A percentile compares a stretch with the other conserved stretches of the same genome.
Evolutionary conservation across 2,797 vertebrate species (phyloP).

Genomic region (Manis javanica): DNA sequence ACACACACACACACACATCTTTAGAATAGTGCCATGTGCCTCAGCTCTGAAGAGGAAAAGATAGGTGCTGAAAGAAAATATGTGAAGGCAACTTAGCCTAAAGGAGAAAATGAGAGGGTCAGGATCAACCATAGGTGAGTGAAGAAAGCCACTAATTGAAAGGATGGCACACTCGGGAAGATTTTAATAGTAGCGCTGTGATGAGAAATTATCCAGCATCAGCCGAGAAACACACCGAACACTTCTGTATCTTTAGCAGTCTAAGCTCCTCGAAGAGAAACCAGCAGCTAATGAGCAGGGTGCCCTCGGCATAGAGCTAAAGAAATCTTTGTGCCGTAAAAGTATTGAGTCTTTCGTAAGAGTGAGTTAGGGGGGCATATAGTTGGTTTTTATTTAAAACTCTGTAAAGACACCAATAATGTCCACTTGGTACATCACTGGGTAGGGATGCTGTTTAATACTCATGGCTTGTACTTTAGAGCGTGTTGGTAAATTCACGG

Average conservation of each 20-base stretch:
- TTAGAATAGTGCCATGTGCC: neutral
- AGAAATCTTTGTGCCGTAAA: neutral
- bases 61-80: neutral
- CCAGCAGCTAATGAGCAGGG: neutral
- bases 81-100: neutral
- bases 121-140: neutral
- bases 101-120: neutral
- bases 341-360: neutral
- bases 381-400: neutral
- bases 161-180: neutral
- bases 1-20: neutral
- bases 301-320: neutral
- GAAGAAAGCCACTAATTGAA: neutral
- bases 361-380: neutral
- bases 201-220: neutral
- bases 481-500: neutral
- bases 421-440: neutral
- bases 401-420: neutral
- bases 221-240: neutral
- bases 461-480: neutral
- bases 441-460: neutral
- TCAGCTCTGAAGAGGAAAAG: neutral
- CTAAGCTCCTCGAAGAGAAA: neutral
- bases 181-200: neutral
- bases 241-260: neutral